Evolutionary conservation across 2,888 invertebrate species (phyloP), one percentile per base, ranked within the genome.

Genomic region (Syrista parreyssii): DNA sequence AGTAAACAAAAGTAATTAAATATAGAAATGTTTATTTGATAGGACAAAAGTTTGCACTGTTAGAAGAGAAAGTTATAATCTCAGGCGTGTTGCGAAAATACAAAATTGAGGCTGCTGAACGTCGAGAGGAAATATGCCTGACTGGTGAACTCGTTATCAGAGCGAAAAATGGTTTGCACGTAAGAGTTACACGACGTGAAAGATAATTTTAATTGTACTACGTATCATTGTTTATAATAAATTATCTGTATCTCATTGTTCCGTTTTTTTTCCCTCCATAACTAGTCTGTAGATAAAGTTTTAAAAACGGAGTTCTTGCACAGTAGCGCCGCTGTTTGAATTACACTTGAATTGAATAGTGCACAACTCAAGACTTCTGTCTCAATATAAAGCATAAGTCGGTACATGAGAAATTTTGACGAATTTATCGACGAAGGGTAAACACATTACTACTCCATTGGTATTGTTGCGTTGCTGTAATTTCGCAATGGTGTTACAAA

Each of bases 141-240:
- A 86, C 93, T 9, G 94, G 93, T n/a, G 94, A 94, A 86, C 89
- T 95, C 23, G 94, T 95, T 76, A 89, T 94, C 69, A 89, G 94
- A 79, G 94, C 94, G 23, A 93, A 93, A 86, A 90, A 93, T 83
- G 94, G 94, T 11, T 89, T 95, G 12, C 87, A 89, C 76, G 91
- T 94, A 0, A 92, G 91, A 83, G 91, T 92, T 69, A 91, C 89
- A n/a, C 88, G 87, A 74, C 74, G 76, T 12, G 36, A 75, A 32
- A 55, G 55, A 55, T 55, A 55, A 55, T 55, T 55, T 0, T 15
- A 55, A 55, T 2, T 55, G 55, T 55, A 55, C 55, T 55, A 9
- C 23, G 0, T 55, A 55, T 55, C 9, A 23, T 55, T 23, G 55
- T 55, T 55, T 55, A 55, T 55, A 55, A 55, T 55, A 55, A 55